Conservation (phyloP, 1,140 invertebrate genomes). For the Formica selysi region DNA sequence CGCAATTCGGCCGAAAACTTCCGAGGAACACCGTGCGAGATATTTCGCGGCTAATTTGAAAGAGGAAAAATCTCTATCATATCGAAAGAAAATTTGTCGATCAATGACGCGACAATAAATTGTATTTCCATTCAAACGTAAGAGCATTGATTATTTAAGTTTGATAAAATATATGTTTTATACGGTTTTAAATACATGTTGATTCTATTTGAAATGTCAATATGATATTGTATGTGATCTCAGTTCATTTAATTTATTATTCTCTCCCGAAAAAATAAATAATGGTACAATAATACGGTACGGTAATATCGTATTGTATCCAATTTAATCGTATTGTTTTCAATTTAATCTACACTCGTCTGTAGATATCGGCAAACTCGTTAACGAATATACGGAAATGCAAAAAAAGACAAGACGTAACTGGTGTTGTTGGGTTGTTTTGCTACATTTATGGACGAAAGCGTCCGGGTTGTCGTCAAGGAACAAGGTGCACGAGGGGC, state of each 20-base stretch:
- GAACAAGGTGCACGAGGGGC: conserved; percentile 40
- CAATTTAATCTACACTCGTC: neutral
- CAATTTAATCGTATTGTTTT: neutral
- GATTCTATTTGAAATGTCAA: neutral
- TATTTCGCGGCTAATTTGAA: neutral
- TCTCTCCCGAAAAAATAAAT: neutral
- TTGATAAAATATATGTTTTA: neutral
- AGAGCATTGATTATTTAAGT: neutral
- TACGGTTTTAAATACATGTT: neutral
- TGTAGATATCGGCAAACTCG: neutral
- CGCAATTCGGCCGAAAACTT: conserved; percentile 4
- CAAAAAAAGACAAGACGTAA: neutral
- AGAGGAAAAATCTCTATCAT: neutral
- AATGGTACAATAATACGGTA: neutral
- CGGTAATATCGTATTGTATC: neutral
- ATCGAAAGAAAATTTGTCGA: neutral
- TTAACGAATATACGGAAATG: neutral
- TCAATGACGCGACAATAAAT: neutral
- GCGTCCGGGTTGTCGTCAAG: conserved; percentile 13
- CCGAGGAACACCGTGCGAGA: neutral
- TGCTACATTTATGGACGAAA: conserved; percentile 36
- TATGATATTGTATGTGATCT: neutral
- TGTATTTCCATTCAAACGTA: neutral
- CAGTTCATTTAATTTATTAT: neutral
- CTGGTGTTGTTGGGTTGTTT: neutral